These are phyloP conservation scores for Kuschelorhynchus macadamiae DNA, from an alignment of 2,888 invertebrate genomes.

Conservation along the genomic window DNA sequence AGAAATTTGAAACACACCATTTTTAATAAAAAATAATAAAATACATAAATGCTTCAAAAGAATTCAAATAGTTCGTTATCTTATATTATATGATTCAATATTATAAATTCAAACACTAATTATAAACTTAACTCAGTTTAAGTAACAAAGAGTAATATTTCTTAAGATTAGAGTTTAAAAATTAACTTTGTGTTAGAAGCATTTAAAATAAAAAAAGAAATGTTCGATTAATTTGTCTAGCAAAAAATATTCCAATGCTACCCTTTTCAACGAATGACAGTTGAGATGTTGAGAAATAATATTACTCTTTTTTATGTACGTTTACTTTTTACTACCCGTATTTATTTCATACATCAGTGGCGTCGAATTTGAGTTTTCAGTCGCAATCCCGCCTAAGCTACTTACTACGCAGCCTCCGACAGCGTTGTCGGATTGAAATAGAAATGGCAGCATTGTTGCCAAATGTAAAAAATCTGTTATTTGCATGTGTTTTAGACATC, in stretches of 20 bases:
- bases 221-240: neutral
- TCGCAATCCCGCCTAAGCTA: too few relatives aligned
- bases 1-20: conserved; percentile 75
- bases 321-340: conserved; percentile 22
- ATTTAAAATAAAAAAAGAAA: conserved; percentile 4
- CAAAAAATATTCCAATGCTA: neutral
- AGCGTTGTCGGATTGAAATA: too few relatives aligned
- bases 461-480: too few relatives aligned
- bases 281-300: too few relatives aligned
- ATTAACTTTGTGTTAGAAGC: conserved; percentile 39
- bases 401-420: too few relatives aligned
- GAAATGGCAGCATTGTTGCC: too few relatives aligned
- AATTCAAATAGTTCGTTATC: conserved; percentile 49
- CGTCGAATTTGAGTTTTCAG: too few relatives aligned
- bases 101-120: conserved; percentile 61
- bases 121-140: conserved; percentile 51
- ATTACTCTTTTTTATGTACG: too few relatives aligned
- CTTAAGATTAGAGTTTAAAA: conserved; percentile 38
- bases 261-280: too few relatives aligned
- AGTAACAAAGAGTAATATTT: conserved; percentile 50
- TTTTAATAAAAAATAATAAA: conserved; percentile 82
- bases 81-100: conserved; percentile 68
- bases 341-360: conserved; percentile 13
- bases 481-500: too few relatives aligned
- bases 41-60: conserved; percentile 73